A percentile compares a stretch with the other conserved stretches of the same genome.
Evolutionary conservation across 2,888 invertebrate genomes (phyloP).

Genomic region (Epinotia bilunana): DNA sequence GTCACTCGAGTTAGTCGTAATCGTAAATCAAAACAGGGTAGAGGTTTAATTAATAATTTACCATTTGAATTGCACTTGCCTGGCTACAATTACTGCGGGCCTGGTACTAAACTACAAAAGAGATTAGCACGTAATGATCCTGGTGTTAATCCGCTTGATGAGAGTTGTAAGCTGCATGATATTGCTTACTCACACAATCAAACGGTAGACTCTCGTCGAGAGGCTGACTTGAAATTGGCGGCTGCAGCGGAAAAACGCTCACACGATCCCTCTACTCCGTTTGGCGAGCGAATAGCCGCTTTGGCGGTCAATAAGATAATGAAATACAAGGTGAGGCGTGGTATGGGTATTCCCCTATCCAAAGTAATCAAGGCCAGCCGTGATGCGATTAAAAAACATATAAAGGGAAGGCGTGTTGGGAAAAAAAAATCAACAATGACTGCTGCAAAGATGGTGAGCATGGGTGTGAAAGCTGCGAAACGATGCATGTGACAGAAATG

Average conservation of each 20-base stretch:
- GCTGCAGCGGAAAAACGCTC: slow-evolving; percentile 12
- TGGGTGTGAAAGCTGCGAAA: slow-evolving; percentile 5
- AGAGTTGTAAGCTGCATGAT: slow-evolving; percentile 21
- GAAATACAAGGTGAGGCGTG: slow-evolving; percentile 12
- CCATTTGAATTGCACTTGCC: too few relatives aligned
- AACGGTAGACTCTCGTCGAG: background rate
- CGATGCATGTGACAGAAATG: too few relatives aligned
- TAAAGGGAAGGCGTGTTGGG: background rate
- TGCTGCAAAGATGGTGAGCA: background rate
- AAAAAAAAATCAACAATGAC: background rate
- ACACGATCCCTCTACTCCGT: background rate
- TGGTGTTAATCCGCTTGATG: background rate
- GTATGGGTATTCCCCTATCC: slow-evolving; percentile 14
- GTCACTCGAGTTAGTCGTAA: background rate
- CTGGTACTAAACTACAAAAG: too few relatives aligned
- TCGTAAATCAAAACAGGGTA: background rate
- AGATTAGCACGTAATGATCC: too few relatives aligned
- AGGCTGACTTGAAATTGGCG: slow-evolving; percentile 20
- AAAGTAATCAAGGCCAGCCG: slow-evolving; percentile 17
- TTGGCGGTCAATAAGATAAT: slow-evolving; percentile 10
- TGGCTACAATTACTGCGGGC: too few relatives aligned
- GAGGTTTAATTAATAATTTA: too few relatives aligned
- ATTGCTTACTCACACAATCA: slow-evolving; percentile 14
- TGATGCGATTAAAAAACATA: background rate
- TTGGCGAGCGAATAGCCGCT: background rate